Percentiles rank a stretch among this genome's conserved stretches.
These are phyloP conservation scores for Drosophila hawaiiensis DNA, from an alignment of 2,888 invertebrate species.

Conservation along the genomic window DNA sequence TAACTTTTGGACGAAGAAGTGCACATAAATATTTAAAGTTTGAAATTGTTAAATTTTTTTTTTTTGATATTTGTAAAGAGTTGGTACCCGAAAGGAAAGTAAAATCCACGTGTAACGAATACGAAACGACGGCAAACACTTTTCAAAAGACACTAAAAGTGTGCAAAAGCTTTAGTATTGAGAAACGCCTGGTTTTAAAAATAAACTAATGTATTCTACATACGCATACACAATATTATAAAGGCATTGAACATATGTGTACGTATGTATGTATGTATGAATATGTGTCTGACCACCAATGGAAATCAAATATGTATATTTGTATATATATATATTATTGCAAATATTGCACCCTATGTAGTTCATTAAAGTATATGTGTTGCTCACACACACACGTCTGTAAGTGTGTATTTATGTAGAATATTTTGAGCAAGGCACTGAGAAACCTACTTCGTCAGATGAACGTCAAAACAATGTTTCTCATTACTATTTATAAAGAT, in stretches of 20 bases:
- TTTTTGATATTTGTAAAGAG: conserved; percentile 11
- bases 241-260: conserved; percentile 51
- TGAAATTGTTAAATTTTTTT: background rate
- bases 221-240: conserved; percentile 54
- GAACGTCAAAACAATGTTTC: conserved; percentile 37
- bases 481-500: conserved; percentile 54
- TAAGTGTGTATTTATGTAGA: conserved; percentile 4
- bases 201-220: conserved; percentile 69
- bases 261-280: conserved; percentile 1
- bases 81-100: conserved; percentile 62
- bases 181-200: conserved; percentile 76
- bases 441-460: conserved; percentile 32
- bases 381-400: background rate
- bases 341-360: conserved; percentile 52
- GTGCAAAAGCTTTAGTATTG: conserved; percentile 74
- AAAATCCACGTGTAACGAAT: conserved; percentile 66
- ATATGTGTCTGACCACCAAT: conserved; percentile 22
- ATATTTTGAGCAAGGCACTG: conserved; percentile 31
- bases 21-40: background rate
- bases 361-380: conserved; percentile 15
- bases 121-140: conserved; percentile 83
- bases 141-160: conserved; percentile 81
- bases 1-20: background rate
- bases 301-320: conserved; percentile 35
- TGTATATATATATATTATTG: conserved; percentile 45